These are phyloP conservation scores for Pseudomyrmex flavicornis DNA, from an alignment of 1,140 invertebrate species.

Conservation along the genomic window DNA sequence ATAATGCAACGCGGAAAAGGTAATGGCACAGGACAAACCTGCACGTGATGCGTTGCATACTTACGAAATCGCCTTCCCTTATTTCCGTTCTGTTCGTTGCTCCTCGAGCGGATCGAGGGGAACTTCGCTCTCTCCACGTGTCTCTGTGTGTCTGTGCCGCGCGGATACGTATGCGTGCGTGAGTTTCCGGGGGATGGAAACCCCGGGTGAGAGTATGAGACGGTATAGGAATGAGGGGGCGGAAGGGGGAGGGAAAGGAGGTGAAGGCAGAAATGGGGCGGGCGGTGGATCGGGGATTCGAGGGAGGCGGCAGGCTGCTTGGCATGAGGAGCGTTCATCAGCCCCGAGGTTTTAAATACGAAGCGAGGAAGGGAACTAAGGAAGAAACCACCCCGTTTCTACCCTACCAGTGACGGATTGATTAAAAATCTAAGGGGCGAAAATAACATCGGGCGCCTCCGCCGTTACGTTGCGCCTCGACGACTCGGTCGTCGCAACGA, in stretches of 20 bases:
- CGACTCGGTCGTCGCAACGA: constrained; percentile 27
- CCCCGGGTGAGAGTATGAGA: constrained; percentile 28
- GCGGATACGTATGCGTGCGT: constrained; percentile 71
- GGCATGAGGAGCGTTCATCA: constrained; percentile 86
- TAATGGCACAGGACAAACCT: constrained; percentile 58
- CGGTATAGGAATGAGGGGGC: constrained; percentile 37
- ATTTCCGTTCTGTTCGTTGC: constrained; percentile 42
- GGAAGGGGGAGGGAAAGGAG: background rate
- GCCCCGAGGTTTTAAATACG: constrained; percentile 86
- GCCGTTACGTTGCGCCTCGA: constrained; percentile 13
- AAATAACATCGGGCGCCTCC: constrained; percentile 81
- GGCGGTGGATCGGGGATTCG: constrained; percentile 56
- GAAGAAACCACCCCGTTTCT: constrained; percentile 83
- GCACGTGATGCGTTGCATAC: constrained; percentile 70
- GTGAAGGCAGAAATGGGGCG: constrained; percentile 60
- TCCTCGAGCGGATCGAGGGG: constrained; percentile 16
- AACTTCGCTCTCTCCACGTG: constrained; percentile 33
- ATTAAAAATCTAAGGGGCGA: constrained; percentile 85
- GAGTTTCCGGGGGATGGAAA: constrained; percentile 67
- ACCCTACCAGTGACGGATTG: constrained; percentile 85
- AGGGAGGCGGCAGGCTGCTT: constrained; percentile 78
- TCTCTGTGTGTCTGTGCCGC: constrained; percentile 52
- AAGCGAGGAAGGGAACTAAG: constrained; percentile 83
- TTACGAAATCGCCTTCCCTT: constrained; percentile 65
- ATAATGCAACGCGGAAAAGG: constrained; percentile 62